Evolutionary conservation across 2,797 vertebrate genomes (phyloP).

Genomic region (Heteromormyrus szaboi): DNA sequence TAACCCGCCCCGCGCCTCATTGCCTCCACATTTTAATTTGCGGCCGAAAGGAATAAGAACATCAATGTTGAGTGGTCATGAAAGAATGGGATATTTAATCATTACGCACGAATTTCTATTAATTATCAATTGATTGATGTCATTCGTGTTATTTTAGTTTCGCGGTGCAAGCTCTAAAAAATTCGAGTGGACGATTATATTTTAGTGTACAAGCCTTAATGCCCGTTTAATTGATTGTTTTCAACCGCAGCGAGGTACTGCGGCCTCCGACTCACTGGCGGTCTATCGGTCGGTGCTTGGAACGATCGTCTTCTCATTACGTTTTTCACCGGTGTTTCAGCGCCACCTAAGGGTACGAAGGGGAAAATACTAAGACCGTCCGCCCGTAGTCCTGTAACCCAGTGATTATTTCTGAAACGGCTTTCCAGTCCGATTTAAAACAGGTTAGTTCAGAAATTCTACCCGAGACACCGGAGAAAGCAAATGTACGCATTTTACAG

Average conservation of each 20-base stretch:
- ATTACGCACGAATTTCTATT: neutral
- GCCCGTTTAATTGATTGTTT: slow-evolving; percentile 10
- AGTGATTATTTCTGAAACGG: neutral
- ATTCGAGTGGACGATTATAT: slow-evolving; percentile 10
- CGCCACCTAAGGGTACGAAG: slow-evolving; percentile 30
- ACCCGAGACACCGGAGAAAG: neutral
- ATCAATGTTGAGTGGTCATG: neutral
- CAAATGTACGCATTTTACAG: neutral
- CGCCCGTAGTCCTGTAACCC: neutral
- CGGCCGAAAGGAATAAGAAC: neutral
- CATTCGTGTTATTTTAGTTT: neutral
- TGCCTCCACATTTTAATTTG: neutral
- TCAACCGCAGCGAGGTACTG: slow-evolving; percentile 11
- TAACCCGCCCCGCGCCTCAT: neutral
- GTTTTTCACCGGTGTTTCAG: slow-evolving; percentile 33
- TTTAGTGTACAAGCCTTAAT: slow-evolving; percentile 18
- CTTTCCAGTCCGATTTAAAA: neutral
- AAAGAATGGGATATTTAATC: neutral
- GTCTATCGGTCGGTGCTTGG: neutral
- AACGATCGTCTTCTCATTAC: slow-evolving; percentile 23
- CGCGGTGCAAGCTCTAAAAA: neutral
- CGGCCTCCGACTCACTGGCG: slow-evolving; percentile 2
- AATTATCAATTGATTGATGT: slow-evolving; percentile 13
- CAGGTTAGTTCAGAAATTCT: neutral
- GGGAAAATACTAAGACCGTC: neutral